Evolutionary conservation across 2,797 vertebrate genomes (phyloP), one percentile per base, ranked within the genome.

Genomic region (Coendou prehensilis): DNA sequence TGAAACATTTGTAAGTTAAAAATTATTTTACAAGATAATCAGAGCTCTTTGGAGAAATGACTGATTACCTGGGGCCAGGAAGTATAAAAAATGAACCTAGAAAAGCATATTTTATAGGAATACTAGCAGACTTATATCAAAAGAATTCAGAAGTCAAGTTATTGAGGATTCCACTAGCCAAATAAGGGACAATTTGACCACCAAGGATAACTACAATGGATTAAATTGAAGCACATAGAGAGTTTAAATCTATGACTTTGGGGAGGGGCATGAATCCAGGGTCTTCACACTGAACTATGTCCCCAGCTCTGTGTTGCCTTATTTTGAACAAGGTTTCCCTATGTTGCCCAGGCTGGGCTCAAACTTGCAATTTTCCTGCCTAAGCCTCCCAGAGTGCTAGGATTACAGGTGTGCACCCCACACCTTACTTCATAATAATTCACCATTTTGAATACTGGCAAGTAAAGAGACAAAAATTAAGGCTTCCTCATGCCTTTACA

Each of bases 11-110:
- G 1, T 79, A 79, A 87, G 41, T 79, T 91, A 73, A 64, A 85
- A 96, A 87, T 71, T 30, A 45, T 56, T 89, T 73, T 45, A 11
- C 41, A 89, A 76, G 83, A 78, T 75, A 93, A 76, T 28, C 33
- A 87, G 15, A 14, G 59, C 9, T 82, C 13, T 54, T 63, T 67
- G 17, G 17, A 69, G 57, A 85, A 89, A 71, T 52, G 26, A 82
- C 6, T 52, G 23, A 76, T 81, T 71, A 69, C 15, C 8, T 33
- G 9, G 47, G 26, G 54, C 56, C 41, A 76, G 71, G 7, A 95
- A 79, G 20, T 67, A 22, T 4, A 33, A 14, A 92, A 20, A 30
- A 78, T 71, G 17, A 73, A 82, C 18, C 20, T 22, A 87, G 45
- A 87, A 94, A 22, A 83, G 30, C 28, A 45, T 20, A 64, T 73